phyloP scores from a whole-genome alignment of 1,140 invertebrate genomes.

The Dendrolimus kikuchii region DNA sequence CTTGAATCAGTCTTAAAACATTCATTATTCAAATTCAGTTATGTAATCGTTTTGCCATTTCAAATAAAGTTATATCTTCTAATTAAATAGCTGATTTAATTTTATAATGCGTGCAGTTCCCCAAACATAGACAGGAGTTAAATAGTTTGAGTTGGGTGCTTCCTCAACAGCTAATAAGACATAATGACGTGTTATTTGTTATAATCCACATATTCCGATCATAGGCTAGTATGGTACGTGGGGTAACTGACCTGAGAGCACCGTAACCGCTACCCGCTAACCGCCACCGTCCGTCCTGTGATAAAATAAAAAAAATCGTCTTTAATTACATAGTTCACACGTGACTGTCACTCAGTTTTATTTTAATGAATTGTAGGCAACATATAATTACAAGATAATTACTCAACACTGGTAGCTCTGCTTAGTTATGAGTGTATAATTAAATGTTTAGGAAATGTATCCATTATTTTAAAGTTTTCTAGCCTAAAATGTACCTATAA shows the following conservation, averaged over 20 bases:
- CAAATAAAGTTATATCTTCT: too few relatives aligned
- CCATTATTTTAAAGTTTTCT: too few relatives aligned
- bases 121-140: too few relatives aligned
- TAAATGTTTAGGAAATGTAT: too few relatives aligned
- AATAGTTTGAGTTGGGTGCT: conserved; percentile 46
- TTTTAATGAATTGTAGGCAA: too few relatives aligned
- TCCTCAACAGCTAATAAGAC: conserved; percentile 56
- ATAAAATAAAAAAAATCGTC: conserved; percentile 46
- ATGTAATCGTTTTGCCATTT: too few relatives aligned
- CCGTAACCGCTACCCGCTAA: conserved; percentile 42
- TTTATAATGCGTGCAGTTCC: conserved; percentile 26
- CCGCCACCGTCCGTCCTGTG: conserved; percentile 43
- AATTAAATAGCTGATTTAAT: conserved; percentile 1
- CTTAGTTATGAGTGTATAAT: too few relatives aligned
- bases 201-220: conserved; percentile 62
- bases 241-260: conserved; percentile 58
- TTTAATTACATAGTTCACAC: conserved; percentile 45
- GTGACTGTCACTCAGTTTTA: conserved; percentile 5
- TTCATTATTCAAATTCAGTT: too few relatives aligned
- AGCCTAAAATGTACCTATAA: too few relatives aligned
- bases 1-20: too few relatives aligned
- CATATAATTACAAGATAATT: too few relatives aligned
- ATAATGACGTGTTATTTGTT: conserved; percentile 59
- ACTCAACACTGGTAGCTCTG: too few relatives aligned
- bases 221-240: conserved; percentile 38